Evolutionary conservation across 1,140 invertebrate species (phyloP), one percentile per base, ranked within the genome.

Genomic region (Notospermus geniculatus): DNA sequence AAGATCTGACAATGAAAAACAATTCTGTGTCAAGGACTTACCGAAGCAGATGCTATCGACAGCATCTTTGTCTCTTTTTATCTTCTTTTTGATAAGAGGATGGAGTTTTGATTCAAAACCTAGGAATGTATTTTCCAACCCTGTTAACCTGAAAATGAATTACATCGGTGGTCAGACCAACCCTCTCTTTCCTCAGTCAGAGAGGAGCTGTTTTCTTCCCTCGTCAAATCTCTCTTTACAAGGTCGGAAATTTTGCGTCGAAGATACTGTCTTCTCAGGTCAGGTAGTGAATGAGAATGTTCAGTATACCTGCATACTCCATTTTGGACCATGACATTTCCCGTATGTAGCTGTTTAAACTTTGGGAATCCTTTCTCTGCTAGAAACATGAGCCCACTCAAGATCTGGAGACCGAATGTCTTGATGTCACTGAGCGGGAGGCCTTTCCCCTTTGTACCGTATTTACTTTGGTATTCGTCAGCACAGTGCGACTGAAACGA

Each of bases 241-340:
- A n/a, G n/a, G n/a, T n/a, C n/a, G n/a, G n/a, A n/a, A n/a, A n/a
- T n/a, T n/a, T n/a, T n/a, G n/a, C n/a, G n/a, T n/a, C n/a, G n/a
- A n/a, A n/a, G n/a, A n/a, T n/a, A n/a, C n/a, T n/a, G n/a, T n/a
- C n/a, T n/a, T n/a, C n/a, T n/a, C n/a, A n/a, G n/a, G n/a, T n/a
- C n/a, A n/a, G n/a, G n/a, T n/a, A n/a, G n/a, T n/a, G n/a, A n/a
- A n/a, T n/a, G n/a, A n/a, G n/a, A n/a, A n/a, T n/a, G n/a, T n/a
- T n/a, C n/a, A n/a, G n/a, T n/a, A n/a, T n/a, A 50, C 46, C 25
- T 50, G 46, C 46, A 50, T 5, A 27, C 25, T n/a, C n/a, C 25
- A 50, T 50, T 50, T 27, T 50, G 46, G n/a, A 50, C 46, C 46
- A 50, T 50, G 46, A 50, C n/a, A n/a, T 50, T 50, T 9, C 46